phyloP scores from a whole-genome alignment of 2,888 invertebrate species.

The Nephrotoma appendiculata region DNA sequence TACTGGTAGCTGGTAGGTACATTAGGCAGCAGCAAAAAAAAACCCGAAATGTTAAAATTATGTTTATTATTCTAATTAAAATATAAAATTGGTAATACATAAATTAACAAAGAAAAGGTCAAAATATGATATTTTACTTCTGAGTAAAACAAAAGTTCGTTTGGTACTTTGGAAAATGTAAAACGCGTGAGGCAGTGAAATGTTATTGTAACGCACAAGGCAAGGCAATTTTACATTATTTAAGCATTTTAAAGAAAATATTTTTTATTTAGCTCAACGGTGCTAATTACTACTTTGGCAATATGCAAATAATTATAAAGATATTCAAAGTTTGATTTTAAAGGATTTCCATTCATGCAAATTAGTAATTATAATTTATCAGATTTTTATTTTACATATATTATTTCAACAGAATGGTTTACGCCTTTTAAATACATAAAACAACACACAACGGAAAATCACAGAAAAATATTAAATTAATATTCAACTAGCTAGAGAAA shows the following conservation, averaged over 20 bases:
- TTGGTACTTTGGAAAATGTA: neutral
- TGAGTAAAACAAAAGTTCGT: neutral
- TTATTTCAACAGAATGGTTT: neutral
- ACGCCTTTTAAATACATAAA: neutral
- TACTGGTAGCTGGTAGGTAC: no score
- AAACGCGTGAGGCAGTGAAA: neutral
- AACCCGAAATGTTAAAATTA: no score
- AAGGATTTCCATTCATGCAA: neutral
- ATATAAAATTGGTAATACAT: neutral
- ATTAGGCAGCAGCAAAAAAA: no score
- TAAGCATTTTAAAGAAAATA: neutral
- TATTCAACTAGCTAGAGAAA: neutral
- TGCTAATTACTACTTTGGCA: neutral
- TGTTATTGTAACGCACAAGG: no score
- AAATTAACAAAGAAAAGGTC: neutral
- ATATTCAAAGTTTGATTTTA: neutral
- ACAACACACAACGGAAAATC: neutral
- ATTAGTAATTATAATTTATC: neutral
- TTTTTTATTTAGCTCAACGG: neutral
- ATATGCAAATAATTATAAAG: neutral
- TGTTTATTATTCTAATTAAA: no score
- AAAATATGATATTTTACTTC: neutral
- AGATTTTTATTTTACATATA: neutral
- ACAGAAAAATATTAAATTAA: neutral
- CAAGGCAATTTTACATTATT: no score